Conservation (phyloP, 2,113 vertebrate species). For the Triplophysa dalaica region DNA sequence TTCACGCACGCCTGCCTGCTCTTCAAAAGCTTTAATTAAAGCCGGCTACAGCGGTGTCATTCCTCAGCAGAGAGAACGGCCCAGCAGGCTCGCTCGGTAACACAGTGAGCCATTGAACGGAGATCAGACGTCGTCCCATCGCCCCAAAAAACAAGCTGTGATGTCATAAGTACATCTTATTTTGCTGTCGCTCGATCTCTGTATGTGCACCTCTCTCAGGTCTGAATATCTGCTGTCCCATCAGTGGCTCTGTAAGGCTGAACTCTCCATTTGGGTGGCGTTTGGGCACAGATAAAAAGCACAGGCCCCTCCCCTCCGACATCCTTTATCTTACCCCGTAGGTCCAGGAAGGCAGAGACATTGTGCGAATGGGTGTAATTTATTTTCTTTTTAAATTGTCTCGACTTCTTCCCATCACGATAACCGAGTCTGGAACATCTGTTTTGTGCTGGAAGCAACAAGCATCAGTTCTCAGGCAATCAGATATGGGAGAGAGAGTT, state of each 20-base stretch:
- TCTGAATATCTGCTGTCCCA: slow-evolving; percentile 48
- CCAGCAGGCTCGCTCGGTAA: slow-evolving; percentile 55
- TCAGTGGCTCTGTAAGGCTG: slow-evolving; percentile 51
- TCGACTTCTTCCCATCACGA: slow-evolving; percentile 71
- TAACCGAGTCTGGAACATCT: slow-evolving; percentile 73
- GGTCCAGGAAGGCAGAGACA: slow-evolving; percentile 66
- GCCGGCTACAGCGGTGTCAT: slow-evolving; percentile 45
- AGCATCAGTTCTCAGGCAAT: slow-evolving; percentile 65
- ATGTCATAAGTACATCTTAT: slow-evolving; percentile 44
- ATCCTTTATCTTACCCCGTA: slow-evolving; percentile 65
- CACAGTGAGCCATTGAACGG: slow-evolving; percentile 22
- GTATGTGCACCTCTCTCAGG: slow-evolving; percentile 16
- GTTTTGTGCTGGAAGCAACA: slow-evolving; percentile 70
- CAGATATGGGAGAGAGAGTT: slow-evolving; percentile 51
- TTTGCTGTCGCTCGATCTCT: slow-evolving; percentile 12
- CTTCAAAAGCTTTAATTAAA: slow-evolving; percentile 61
- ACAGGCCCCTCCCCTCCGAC: slow-evolving; percentile 57
- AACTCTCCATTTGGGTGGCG: slow-evolving; percentile 39
- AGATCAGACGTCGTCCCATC: slow-evolving; percentile 1
- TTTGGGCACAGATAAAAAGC: slow-evolving; percentile 47
- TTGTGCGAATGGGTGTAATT: slow-evolving; percentile 67
- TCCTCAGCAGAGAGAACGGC: slow-evolving; percentile 42
- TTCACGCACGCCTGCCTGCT: slow-evolving; percentile 54
- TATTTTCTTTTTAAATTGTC: slow-evolving; percentile 77
- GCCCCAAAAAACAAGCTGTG: not conserved